Percentiles rank a stretch among this genome's conserved stretches.
Evolutionary conservation across 2,113 vertebrate genomes (phyloP).

Genomic region (Sinosuthora webbiana): DNA sequence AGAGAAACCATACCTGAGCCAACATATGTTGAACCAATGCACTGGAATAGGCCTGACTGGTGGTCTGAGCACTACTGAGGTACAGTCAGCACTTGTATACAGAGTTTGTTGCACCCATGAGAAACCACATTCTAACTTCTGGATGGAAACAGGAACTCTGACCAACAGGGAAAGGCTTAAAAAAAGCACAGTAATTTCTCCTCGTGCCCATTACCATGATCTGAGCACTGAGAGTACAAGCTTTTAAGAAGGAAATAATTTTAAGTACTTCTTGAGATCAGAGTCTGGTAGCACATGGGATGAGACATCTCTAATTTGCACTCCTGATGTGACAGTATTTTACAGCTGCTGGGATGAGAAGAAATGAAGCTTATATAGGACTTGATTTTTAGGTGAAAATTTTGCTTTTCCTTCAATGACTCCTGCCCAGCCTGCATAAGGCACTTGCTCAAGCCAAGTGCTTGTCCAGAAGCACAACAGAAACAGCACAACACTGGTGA

Average conservation of each 20-base stretch:
- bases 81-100: accelerated
- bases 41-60: background rate
- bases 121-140: background rate
- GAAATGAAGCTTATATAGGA: background rate
- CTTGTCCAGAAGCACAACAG: background rate
- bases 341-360: background rate
- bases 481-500: background rate
- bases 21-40: background rate
- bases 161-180: background rate
- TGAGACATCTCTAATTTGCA: accelerated
- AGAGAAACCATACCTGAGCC: background rate
- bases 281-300: background rate
- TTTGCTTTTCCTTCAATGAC: background rate
- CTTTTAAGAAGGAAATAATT: background rate
- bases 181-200: background rate
- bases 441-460: background rate
- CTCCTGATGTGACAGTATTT: background rate
- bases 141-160: background rate
- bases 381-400: background rate
- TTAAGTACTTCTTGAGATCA: background rate
- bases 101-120: background rate
- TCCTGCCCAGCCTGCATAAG: background rate
- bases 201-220: background rate
- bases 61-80: background rate
- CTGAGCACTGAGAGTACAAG: background rate